These are phyloP conservation scores for Corythornis cristatus DNA, from an alignment of 2,113 vertebrate species.

Conservation along the genomic window DNA sequence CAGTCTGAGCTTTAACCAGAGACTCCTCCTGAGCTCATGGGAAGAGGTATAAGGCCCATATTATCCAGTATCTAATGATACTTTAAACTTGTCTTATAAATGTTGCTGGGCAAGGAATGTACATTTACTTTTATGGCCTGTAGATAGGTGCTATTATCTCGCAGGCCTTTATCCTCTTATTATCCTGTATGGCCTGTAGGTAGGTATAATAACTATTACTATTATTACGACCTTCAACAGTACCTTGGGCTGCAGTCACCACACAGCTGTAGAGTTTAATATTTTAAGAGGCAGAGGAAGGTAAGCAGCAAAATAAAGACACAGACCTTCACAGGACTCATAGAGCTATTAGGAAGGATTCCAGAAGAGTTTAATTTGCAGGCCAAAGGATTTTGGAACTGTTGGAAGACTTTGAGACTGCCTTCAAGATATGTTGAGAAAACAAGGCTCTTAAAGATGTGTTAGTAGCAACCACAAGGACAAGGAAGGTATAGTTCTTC, in stretches of 20 bases:
- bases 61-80: neutral
- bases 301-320: neutral
- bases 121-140: neutral
- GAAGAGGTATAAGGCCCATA: neutral
- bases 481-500: rapidly evolving
- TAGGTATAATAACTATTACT: neutral
- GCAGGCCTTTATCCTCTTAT: neutral
- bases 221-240: neutral
- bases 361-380: neutral
- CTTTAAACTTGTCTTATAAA: neutral
- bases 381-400: neutral
- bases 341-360: neutral
- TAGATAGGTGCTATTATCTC: neutral
- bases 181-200: neutral
- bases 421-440: neutral
- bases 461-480: neutral
- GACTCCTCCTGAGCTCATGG: neutral
- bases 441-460: neutral
- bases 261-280: neutral
- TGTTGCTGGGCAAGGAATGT: neutral
- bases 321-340: neutral
- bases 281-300: neutral
- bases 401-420: neutral
- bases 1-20: neutral
- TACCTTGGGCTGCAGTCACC: neutral